Conservation (phyloP, 2,888 invertebrate species). For the Eurytoma californica region DNA sequence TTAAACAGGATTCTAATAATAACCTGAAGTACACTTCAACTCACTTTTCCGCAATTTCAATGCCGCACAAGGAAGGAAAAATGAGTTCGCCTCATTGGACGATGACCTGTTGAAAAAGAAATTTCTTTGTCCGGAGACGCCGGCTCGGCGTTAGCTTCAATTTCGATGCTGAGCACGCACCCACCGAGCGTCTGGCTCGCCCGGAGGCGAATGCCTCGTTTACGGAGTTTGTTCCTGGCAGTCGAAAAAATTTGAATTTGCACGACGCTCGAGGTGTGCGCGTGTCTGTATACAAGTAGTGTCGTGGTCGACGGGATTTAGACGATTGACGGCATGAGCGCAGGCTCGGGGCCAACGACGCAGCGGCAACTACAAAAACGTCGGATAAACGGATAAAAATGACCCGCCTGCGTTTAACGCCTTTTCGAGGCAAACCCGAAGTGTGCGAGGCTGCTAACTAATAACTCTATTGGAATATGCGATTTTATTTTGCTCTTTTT, state of each 20-base stretch:
- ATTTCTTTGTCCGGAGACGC: not conserved
- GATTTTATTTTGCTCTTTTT: not conserved
- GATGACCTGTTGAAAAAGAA: not conserved
- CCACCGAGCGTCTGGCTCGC: not conserved
- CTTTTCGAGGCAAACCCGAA: no score
- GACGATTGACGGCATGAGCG: not conserved
- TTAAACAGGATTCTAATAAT: no score
- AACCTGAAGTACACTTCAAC: no score
- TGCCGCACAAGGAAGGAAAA: not conserved
- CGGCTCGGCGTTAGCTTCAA: not conserved
- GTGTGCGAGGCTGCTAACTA: no score
- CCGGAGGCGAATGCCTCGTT: not conserved
- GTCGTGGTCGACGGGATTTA: not conserved
- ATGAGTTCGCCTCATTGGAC: no score
- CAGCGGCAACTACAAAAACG: constrained; percentile 7
- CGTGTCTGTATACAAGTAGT: not conserved
- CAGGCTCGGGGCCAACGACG: not conserved
- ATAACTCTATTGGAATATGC: no score
- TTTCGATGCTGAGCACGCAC: constrained; percentile 39
- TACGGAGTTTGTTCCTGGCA: not conserved
- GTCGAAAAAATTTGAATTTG: constrained; percentile 8
- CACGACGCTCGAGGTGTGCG: not conserved
- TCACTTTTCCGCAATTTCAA: not conserved
- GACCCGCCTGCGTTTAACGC: no score
- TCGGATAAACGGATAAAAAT: constrained; percentile 21